Percentiles rank a stretch among this genome's conserved stretches.
Conservation (phyloP, 2,113 vertebrate genomes). For the Oncorhynchus clarkii region DNA sequence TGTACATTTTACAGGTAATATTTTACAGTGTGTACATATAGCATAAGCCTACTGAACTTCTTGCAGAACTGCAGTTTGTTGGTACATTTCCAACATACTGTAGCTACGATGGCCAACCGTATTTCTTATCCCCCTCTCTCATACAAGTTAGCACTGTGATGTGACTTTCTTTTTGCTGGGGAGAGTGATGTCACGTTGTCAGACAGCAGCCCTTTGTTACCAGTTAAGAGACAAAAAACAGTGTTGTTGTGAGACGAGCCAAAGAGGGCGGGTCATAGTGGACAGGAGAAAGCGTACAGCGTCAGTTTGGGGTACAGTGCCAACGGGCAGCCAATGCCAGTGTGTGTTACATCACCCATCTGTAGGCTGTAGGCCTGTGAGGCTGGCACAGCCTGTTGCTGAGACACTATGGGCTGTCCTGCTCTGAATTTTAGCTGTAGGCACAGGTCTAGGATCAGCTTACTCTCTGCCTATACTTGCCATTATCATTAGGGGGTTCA, state of each 20-base stretch:
- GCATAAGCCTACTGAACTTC: no score
- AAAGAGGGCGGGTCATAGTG: constrained; percentile 37
- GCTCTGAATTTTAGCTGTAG: no score
- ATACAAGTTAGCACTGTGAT: constrained; percentile 22
- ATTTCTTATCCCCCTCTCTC: constrained; percentile 3
- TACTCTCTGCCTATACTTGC: neutral
- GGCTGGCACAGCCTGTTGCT: constrained; percentile 72
- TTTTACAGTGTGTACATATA: neutral
- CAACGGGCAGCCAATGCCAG: constrained; percentile 53
- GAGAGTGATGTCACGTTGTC: constrained; percentile 41
- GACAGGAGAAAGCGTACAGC: constrained; percentile 25
- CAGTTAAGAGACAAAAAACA: constrained; percentile 53
- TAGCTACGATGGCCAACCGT: constrained; percentile 12
- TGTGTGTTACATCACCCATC: constrained; percentile 62
- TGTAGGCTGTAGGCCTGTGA: constrained; percentile 37
- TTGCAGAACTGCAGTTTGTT: neutral
- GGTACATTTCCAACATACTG: constrained; percentile 31
- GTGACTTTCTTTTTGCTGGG: constrained; percentile 33
- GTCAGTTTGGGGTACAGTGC: constrained; percentile 58
- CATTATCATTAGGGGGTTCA: neutral
- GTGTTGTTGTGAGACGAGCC: constrained; percentile 52
- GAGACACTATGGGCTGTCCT: constrained; percentile 38
- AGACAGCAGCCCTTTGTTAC: constrained; percentile 70
- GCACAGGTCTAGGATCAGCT: no score
- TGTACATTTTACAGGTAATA: no score